A percentile compares a stretch with the other conserved stretches of the same genome.
Evolutionary conservation across 1,140 invertebrate genomes (phyloP).

Genomic region (Drosophila pectinifera): DNA sequence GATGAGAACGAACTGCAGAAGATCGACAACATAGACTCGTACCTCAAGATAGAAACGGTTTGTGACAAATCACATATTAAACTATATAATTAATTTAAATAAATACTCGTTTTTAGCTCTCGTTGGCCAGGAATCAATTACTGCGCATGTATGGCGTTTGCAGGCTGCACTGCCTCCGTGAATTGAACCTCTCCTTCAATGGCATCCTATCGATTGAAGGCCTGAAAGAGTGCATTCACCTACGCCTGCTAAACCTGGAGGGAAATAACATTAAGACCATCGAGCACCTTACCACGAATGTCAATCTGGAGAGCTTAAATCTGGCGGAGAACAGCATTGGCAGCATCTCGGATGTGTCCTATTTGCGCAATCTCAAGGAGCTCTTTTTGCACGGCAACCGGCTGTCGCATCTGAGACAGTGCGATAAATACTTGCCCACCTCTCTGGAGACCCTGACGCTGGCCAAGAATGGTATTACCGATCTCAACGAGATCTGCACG

Average conservation of each 20-base stretch:
- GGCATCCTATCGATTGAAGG: conserved; percentile 95
- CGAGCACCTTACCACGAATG: conserved; percentile 93
- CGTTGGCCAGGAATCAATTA: conserved; percentile 92
- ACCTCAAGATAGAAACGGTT: conserved; percentile 92
- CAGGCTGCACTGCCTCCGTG: conserved; percentile 91
- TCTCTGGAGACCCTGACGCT: conserved; percentile 91
- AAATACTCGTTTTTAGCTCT: conserved; percentile 88
- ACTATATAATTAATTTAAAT: background rate
- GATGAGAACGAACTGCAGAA: conserved; percentile 95
- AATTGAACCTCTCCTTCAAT: conserved; percentile 94
- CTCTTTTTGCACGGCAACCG: conserved; percentile 94
- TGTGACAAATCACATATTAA: conserved; percentile 1
- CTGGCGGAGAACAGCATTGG: conserved; percentile 95
- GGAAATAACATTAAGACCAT: conserved; percentile 91
- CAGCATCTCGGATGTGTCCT: conserved; percentile 93
- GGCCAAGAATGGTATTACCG: conserved; percentile 93
- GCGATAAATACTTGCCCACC: conserved; percentile 92
- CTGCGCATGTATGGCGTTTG: conserved; percentile 94
- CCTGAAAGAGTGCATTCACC: conserved; percentile 92
- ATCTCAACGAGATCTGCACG: conserved; percentile 94
- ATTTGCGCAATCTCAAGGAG: conserved; percentile 89
- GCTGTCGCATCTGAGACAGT: conserved; percentile 91
- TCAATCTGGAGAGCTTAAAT: conserved; percentile 92
- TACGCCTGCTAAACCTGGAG: conserved; percentile 89
- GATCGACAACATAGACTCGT: conserved; percentile 94